phyloP scores from a whole-genome alignment of 2,797 vertebrate species.

The Karalla daura region DNA sequence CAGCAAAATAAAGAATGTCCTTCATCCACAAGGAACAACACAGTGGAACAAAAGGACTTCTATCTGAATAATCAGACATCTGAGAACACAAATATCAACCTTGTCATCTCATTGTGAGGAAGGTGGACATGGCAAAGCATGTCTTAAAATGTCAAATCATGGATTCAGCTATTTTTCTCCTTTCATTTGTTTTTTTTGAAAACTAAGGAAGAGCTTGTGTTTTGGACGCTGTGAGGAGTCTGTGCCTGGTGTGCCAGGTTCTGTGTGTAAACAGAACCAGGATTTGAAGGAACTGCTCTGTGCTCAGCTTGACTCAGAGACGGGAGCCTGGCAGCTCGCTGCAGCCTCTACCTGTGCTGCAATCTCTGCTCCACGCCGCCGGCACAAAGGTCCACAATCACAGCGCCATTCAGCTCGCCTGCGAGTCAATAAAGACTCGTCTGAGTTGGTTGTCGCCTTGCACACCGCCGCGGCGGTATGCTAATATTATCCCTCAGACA shows the following conservation, averaged over 20 bases:
- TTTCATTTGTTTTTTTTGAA: not conserved
- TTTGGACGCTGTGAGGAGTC: not conserved
- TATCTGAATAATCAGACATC: too few relatives aligned
- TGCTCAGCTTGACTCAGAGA: slow-evolving; percentile 4
- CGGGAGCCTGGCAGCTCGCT: not conserved
- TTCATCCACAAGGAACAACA: too few relatives aligned
- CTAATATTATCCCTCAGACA: slow-evolving; percentile 60
- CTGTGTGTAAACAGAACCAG: slow-evolving; percentile 15
- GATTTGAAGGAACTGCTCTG: slow-evolving; percentile 21
- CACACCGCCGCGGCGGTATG: slow-evolving; percentile 32
- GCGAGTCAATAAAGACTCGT: slow-evolving; percentile 49
- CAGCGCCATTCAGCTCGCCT: slow-evolving; percentile 21
- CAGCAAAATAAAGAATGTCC: too few relatives aligned
- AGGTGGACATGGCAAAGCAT: not conserved
- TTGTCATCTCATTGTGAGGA: not conserved
- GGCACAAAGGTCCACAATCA: slow-evolving; percentile 48
- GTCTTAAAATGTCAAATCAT: slow-evolving; percentile 18
- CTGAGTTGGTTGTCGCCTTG: slow-evolving; percentile 31
- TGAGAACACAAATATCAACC: not conserved
- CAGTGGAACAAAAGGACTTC: too few relatives aligned
- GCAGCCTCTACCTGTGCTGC: slow-evolving; percentile 5
- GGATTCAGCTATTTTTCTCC: not conserved
- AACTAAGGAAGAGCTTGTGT: not conserved
- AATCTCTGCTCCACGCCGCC: slow-evolving; percentile 34
- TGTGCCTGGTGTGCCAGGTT: not conserved